Base-by-base conservation (phyloP, 2,797 vertebrate genomes). In the Myotis vivesi region DNA sequence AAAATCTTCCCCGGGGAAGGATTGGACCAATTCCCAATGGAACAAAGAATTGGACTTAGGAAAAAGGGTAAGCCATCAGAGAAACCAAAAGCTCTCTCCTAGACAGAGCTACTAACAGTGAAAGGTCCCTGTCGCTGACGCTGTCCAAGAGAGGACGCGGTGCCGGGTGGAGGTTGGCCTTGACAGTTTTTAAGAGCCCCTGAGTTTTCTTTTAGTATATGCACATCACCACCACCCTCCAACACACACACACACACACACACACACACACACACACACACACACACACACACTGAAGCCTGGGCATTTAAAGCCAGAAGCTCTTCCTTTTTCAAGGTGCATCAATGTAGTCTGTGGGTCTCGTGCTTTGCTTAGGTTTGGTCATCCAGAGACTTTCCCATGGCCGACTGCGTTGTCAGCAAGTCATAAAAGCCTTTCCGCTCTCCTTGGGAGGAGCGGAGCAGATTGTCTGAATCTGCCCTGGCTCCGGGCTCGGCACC, bases 401-500 rank as follows among this genome's bases (percentile, higher is more conserved):
- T 72, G 20, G 2, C 92, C 16, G 53, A 87, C 88, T 93, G 75
- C 23, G 88, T 95, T 97, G 94, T 93, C 64, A 96, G 91, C 88
- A 93, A 97, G 97, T 98, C 98, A 98, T 97, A 97, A 98, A 98
- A 97, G 96, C 97, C 86, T 92, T 97, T 97, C 97, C 96, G 95
- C 91, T 96, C 97, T 98, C 98, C 98, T 98, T 98, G 97, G 97
- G 97, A 98, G 97, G 97, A 98, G 97, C 92, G 28, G 97, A 98
- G 98, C 98, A 98, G 98, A 98, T 98, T 98, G 98, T 93, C 98
- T 98, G 98, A 98, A 98, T 98, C 98, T 97, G 98, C 98, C 98
- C 98, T 98, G 98, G 98, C 98, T 98, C 98, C 97, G 64, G 96
- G 98, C 98, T 98, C 98, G 97, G 98, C 98, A 98, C 98, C 98